A percentile compares a stretch with the other conserved stretches of the same genome.
Conservation (phyloP, 2,888 invertebrate genomes). For the Camponotus fellah region DNA sequence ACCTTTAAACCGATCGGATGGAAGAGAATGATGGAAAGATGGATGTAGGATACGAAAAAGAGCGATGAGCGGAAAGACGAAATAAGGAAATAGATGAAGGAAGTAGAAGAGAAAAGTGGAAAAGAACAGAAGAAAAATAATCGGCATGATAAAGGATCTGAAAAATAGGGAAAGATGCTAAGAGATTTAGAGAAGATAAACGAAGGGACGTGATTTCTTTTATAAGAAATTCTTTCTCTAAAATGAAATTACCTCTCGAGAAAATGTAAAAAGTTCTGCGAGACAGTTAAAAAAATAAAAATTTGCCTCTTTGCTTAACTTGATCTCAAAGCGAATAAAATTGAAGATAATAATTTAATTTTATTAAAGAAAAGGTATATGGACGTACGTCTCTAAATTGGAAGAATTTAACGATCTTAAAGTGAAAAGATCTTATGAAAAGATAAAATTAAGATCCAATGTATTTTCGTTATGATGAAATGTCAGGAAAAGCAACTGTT, state of each 20-base stretch:
- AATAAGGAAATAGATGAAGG: conserved; percentile 40
- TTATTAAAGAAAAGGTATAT: conserved; percentile 23
- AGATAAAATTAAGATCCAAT: background rate
- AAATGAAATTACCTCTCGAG: conserved; percentile 35
- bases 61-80: conserved; percentile 57
- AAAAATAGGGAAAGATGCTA: conserved; percentile 47
- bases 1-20: conserved; percentile 69
- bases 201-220: conserved; percentile 36
- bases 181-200: conserved; percentile 51
- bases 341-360: conserved; percentile 51
- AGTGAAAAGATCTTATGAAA: background rate
- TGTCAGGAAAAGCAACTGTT: background rate
- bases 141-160: conserved; percentile 51
- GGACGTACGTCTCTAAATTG: conserved; percentile 21
- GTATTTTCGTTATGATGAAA: conserved; percentile 16
- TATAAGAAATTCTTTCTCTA: conserved; percentile 37
- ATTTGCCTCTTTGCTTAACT: conserved; percentile 19
- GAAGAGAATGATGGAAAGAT: conserved; percentile 70
- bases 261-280: conserved; percentile 40
- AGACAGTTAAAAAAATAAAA: conserved; percentile 23
- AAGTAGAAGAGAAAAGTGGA: conserved; percentile 26
- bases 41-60: conserved; percentile 35
- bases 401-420: background rate
- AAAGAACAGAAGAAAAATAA: conserved; percentile 13
- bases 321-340: conserved; percentile 18